Percentiles rank a stretch among this genome's conserved stretches.
Evolutionary conservation across 2,797 vertebrate species (phyloP).

Genomic region (Psittacula echo): DNA sequence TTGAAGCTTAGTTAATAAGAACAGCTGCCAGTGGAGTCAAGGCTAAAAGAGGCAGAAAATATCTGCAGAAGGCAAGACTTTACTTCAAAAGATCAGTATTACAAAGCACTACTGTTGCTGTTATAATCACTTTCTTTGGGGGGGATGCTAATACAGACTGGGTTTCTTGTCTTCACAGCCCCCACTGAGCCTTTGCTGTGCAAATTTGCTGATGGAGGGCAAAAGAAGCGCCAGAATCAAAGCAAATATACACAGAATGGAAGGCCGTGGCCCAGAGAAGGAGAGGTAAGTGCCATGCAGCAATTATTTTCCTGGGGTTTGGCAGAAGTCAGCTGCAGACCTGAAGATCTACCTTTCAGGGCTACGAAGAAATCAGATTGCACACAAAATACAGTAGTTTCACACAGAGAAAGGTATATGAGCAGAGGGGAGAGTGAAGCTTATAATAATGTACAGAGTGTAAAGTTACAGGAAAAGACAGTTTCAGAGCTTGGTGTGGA

Average conservation of each 20-base stretch:
- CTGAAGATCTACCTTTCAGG: neutral
- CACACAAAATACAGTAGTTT: neutral
- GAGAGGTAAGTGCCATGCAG: constrained; percentile 86
- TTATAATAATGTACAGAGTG: neutral
- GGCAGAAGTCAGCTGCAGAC: neutral
- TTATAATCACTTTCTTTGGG: constrained; percentile 68
- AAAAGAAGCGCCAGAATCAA: constrained; percentile 97
- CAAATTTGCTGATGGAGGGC: constrained; percentile 97
- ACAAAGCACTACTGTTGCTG: constrained; percentile 71
- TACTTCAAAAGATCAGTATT: constrained; percentile 77
- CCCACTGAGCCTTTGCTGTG: constrained; percentile 97
- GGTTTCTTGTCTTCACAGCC: constrained; percentile 85
- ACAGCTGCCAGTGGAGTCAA: constrained; percentile 77
- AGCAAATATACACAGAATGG: constrained; percentile 97
- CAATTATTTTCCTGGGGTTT: constrained; percentile 32
- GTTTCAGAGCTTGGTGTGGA: neutral
- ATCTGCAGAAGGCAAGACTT: constrained; percentile 73
- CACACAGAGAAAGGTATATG: neutral
- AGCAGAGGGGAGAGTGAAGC: neutral
- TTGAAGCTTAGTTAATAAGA: constrained; percentile 74
- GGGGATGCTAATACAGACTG: constrained; percentile 74
- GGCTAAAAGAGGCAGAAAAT: constrained; percentile 65
- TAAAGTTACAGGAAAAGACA: constrained; percentile 1
- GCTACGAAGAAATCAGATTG: neutral
- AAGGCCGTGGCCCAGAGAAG: constrained; percentile 94